Conservation (phyloP, 2,113 vertebrate species). For the Crotophaga sulcirostris region DNA sequence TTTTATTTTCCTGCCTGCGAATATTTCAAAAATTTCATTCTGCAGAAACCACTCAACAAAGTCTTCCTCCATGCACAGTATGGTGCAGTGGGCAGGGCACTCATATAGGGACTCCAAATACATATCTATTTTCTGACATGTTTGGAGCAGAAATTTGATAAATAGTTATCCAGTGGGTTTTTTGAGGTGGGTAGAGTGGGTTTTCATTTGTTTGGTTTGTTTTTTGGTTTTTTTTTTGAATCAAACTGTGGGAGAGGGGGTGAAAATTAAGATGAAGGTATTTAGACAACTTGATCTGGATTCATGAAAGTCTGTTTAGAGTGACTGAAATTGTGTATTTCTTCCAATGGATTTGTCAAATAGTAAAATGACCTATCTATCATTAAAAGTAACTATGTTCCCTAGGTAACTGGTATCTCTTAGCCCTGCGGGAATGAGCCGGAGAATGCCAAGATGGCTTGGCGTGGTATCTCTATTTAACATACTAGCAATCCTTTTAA, state of each 20-base stretch:
- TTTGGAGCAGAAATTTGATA: background rate
- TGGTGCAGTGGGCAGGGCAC: background rate
- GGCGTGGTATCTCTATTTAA: background rate
- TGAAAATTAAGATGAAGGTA: background rate
- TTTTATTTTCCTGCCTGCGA: background rate
- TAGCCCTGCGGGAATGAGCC: background rate
- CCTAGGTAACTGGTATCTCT: background rate
- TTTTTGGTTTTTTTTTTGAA: background rate
- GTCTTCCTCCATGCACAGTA: background rate
- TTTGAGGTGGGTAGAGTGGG: background rate
- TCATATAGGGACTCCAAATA: background rate
- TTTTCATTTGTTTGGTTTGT: background rate
- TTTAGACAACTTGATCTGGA: background rate
- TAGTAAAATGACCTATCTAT: background rate
- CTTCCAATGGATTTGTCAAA: background rate
- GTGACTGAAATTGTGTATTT: background rate
- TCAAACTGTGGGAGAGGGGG: rapidly evolving
- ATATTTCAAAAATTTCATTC: background rate
- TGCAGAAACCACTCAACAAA: background rate
- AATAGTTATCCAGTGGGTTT: rapidly evolving
- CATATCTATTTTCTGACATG: background rate
- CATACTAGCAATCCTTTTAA: background rate
- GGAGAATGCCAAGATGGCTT: background rate
- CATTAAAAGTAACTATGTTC: background rate
- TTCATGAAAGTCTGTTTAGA: background rate